Percentiles rank a stretch among this genome's conserved stretches.
phyloP scores from a whole-genome alignment of 2,888 invertebrate genomes.

The Nineta flava region DNA sequence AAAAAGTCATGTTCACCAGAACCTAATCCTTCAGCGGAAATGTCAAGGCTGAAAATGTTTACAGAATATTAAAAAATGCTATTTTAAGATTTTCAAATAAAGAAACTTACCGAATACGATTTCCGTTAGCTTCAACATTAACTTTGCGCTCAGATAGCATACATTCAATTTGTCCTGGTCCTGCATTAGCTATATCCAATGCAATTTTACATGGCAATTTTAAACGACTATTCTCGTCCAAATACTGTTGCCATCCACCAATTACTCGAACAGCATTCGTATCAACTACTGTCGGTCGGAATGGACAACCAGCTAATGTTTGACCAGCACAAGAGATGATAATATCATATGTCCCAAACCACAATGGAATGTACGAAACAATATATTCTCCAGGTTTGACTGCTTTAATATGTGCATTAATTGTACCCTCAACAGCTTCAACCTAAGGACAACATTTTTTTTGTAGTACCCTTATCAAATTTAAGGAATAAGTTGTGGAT shows the following conservation, averaged over 20 bases:
- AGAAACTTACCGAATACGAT: constrained; percentile 25
- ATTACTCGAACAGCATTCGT: constrained; percentile 54
- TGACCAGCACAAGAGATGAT: constrained; percentile 48
- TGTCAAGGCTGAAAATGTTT: constrained; percentile 26
- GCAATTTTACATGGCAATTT: constrained; percentile 64
- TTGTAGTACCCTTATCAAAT: not conserved
- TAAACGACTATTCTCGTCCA: constrained; percentile 58
- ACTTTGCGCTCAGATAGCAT: constrained; percentile 48
- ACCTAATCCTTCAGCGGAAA: constrained; percentile 38
- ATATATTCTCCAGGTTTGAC: constrained; percentile 62
- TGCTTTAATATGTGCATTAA: constrained; percentile 37
- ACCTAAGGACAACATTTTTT: constrained; percentile 13
- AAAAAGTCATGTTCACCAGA: constrained; percentile 63
- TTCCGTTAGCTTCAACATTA: constrained; percentile 24
- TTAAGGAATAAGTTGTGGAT: constrained; percentile 12
- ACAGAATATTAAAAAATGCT: not conserved
- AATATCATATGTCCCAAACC: constrained; percentile 84
- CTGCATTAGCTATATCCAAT: constrained; percentile 78
- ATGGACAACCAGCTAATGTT: constrained; percentile 40
- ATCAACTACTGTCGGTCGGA: constrained; percentile 50
- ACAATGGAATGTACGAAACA: constrained; percentile 78
- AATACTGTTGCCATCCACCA: constrained; percentile 75
- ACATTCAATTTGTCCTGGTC: constrained; percentile 64
- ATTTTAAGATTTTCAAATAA: not conserved
- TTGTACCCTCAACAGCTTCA: constrained; percentile 30